Conservation (phyloP, 2,113 vertebrate genomes). For the Callionymus lyra region DNA sequence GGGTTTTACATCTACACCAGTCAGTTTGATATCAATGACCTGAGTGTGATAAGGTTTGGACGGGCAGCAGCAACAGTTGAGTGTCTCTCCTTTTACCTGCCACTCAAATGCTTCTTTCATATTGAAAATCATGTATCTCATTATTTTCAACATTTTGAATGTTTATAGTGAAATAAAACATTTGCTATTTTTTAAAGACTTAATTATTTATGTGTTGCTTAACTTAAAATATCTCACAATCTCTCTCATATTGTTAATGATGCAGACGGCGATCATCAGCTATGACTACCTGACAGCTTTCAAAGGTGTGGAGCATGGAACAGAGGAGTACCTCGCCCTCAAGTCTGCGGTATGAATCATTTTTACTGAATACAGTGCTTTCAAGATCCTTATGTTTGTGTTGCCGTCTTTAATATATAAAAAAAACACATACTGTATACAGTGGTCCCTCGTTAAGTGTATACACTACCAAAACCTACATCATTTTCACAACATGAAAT, state of each 20-base stretch:
- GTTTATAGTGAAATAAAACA: no score
- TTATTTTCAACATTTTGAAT: no score
- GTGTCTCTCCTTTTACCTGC: conserved; percentile 14
- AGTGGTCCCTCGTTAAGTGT: no score
- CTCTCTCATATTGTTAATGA: conserved; percentile 6
- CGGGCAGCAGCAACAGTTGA: conserved; percentile 82
- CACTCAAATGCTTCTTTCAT: neutral
- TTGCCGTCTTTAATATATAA: no score
- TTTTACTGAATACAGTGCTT: no score
- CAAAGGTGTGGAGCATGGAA: conserved; percentile 67
- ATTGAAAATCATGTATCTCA: no score
- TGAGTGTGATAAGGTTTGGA: conserved; percentile 82
- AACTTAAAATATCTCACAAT: neutral
- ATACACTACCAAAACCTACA: no score
- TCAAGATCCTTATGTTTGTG: no score
- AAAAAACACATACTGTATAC: no score
- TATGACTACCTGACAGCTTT: conserved; percentile 88
- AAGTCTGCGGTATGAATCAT: conserved; percentile 77
- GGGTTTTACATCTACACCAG: conserved; percentile 75
- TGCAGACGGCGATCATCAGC: conserved; percentile 83
- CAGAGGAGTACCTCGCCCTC: conserved; percentile 76
- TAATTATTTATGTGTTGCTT: no score
- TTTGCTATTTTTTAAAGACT: no score
- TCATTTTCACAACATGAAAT: no score
- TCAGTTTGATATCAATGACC: conserved; percentile 78